Base-by-base conservation (phyloP, 2,797 vertebrate genomes). In the Microctenopoma steveboyesi region DNA sequence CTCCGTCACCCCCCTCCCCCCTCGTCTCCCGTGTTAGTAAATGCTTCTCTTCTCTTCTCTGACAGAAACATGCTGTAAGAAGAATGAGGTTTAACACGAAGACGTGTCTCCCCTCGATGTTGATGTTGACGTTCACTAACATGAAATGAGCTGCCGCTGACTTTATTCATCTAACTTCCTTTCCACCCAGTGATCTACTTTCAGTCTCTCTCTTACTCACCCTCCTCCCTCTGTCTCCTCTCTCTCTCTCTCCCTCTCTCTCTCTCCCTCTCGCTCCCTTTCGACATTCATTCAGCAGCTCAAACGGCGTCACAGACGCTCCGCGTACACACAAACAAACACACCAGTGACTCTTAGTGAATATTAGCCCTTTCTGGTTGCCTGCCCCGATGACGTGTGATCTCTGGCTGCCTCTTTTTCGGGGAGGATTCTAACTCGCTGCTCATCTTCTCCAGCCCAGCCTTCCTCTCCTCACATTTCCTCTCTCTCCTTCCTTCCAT, bases 261-360 rank as follows among this genome's bases (percentile, higher is more conserved):
- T 28, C 52, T 42, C 54, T 18, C 60, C 74, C 71, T 37, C 46
- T 33, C 42, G 6, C 15, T 27, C 64, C 49, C 51, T 18, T 49
- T 64, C 52, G 7, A 15, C 48, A 14, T 86, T 89, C 87, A 89
- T 90, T 90, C 84, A 91, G 73, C 52, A 82, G 82, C 82, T 79
- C 69, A 58, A 45, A 72, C 30, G 84, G 72, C 65, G 47, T 74
- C 74, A 73, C 52, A 70, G 33, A 58, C 64, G 49, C 64, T 65
- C 72, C 55, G 3, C 18, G 14, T 45, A 53, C 53, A 33, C 52
- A 69, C 57, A 49, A 46, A 46, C 64, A 30, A 47, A 60, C 47
- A 30, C 22, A 13, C 39, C 66, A 43, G 10, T 40, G 70, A 65
- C 76, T 84, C 55, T 84, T 70, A 79, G 78, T 60, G 78, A 77